Percentiles rank a stretch among this genome's conserved stretches.
These are phyloP conservation scores for Sympetrum striolatum DNA, from an alignment of 2,888 invertebrate species.

Conservation along the genomic window DNA sequence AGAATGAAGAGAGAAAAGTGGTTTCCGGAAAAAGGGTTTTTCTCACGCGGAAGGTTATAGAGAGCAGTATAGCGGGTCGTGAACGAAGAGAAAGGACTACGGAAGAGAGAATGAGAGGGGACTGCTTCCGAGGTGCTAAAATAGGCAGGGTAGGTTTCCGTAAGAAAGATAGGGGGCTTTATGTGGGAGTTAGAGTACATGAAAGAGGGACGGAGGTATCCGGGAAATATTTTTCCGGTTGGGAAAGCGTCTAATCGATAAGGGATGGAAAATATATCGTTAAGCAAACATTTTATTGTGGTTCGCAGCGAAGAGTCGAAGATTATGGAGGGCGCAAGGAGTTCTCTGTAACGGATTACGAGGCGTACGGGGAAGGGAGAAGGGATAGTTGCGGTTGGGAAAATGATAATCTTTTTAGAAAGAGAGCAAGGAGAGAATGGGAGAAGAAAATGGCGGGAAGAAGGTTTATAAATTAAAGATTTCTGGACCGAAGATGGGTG, in stretches of 20 bases:
- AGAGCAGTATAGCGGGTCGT: neutral
- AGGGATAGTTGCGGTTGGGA: neutral
- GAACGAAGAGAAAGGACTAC: neutral
- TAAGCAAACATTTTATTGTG: neutral
- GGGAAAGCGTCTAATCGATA: neutral
- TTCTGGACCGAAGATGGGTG: neutral
- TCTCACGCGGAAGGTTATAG: neutral
- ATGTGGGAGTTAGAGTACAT: neutral
- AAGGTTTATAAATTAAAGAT: constrained; percentile 5
- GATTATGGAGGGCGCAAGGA: neutral
- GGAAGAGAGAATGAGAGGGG: neutral
- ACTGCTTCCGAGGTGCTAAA: neutral
- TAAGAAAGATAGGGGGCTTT: neutral
- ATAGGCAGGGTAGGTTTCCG: neutral
- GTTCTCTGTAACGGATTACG: neutral
- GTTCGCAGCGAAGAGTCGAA: neutral
- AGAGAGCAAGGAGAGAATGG: neutral
- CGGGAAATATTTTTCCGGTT: neutral
- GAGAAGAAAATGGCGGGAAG: neutral
- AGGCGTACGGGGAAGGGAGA: neutral
- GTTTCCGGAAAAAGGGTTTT: neutral
- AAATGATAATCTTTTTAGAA: neutral
- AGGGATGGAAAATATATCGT: neutral
- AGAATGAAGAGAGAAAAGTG: neutral
- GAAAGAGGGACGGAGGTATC: neutral